Conservation (phyloP, 2,797 vertebrate genomes). For the Falco cherrug region DNA sequence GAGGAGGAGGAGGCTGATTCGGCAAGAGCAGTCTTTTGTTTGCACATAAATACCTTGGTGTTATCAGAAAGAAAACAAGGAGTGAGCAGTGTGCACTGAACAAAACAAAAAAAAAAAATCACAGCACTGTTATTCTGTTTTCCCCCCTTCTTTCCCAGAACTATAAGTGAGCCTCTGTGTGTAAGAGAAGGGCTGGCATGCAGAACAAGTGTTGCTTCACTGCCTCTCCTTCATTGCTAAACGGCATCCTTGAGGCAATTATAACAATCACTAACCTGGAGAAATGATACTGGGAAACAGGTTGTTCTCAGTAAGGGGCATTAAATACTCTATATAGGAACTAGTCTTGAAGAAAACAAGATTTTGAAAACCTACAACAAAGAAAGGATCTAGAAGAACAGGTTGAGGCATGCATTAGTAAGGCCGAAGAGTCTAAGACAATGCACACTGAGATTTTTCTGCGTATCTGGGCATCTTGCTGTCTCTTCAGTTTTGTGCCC, state of each 20-base stretch:
- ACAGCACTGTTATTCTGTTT: not conserved
- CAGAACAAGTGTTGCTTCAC: not conserved
- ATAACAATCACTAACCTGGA: not conserved
- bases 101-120: not conserved
- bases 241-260: not conserved
- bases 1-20: constrained; percentile 45
- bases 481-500: not conserved
- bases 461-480: not conserved
- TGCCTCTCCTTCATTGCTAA: not conserved
- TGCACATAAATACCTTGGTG: not conserved
- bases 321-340: not conserved
- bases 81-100: not conserved
- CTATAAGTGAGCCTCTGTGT: not conserved
- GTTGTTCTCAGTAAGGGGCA: not conserved
- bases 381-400: not conserved
- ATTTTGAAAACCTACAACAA: not conserved
- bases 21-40: constrained; percentile 44
- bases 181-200: not conserved
- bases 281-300: not conserved
- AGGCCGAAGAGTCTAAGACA: not conserved
- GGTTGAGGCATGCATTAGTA: not conserved
- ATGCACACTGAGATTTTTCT: not conserved
- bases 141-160: not conserved
- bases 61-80: constrained; percentile 52
- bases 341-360: not conserved